Base-by-base conservation (phyloP, 2,797 vertebrate species). In the Hafferia zeledoni region DNA sequence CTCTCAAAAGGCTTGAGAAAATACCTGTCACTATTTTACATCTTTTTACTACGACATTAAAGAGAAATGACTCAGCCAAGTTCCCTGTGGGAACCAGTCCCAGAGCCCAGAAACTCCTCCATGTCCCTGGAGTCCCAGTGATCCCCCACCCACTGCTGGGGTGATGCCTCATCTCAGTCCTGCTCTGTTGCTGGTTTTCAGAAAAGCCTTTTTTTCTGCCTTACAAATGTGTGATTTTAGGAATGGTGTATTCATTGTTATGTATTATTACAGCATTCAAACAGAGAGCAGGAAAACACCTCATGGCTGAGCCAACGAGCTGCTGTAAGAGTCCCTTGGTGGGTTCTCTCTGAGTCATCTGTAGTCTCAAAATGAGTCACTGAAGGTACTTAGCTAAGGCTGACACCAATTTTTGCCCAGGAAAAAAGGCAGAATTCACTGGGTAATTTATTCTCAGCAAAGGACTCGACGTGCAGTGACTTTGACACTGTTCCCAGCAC, bases 1-100 rank as follows among this genome's bases (percentile, higher is more conserved):
- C 30, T 86, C 77, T 80, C 64, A 9, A 76, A 93, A 86, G 39
- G 46, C 61, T 96, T 75, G 70, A 78, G 80, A 67, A 95, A 83
- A 39, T 65, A 61, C 23, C 76, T 88, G 81, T 72, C 67, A 65
- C 46, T 19, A 6, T 82, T 94, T 75, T 43, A 78, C 24, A 65
- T 37, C 69, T 75, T 92, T 83, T 90, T 79, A 75, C 59, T 65
- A 12, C 0, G 12, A 61, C 13, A 41, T 44, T 72, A 89, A 84
- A 79, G 39, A 35, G 81, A 94, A 84, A 72, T 23, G 30, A 55
- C 53, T 90, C 55, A 57, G 13, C 9, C 33, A 33, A 3, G 1
- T 52, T 59, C 74, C 60, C 2, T 61, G 63, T 72, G 31, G 57
- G 86, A 84, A 75, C 8, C 35, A 27, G 37, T 17, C 49, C 41